A percentile compares a stretch with the other conserved stretches of the same genome.
These are phyloP conservation scores for Rhea americana DNA, from an alignment of 2,113 vertebrate genomes.

Conservation along the genomic window DNA sequence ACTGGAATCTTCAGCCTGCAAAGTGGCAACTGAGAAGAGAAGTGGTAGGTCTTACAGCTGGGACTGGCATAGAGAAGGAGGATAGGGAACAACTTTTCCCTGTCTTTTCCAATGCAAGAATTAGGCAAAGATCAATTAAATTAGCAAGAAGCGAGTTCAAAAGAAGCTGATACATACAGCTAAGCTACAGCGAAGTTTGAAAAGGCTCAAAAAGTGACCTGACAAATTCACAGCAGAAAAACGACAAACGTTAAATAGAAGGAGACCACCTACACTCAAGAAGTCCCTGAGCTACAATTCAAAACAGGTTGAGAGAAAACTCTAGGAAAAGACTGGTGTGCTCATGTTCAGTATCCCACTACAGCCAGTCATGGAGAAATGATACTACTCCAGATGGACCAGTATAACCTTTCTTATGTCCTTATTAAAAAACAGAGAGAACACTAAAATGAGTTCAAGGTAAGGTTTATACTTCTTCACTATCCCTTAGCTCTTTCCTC, in stretches of 20 bases:
- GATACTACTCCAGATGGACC: background rate
- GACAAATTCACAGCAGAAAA: background rate
- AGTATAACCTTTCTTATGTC: background rate
- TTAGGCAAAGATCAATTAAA: background rate
- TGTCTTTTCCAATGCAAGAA: rapidly evolving
- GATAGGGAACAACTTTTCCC: background rate
- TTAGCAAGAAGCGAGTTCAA: background rate
- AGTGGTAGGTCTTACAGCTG: background rate
- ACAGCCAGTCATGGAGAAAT: background rate
- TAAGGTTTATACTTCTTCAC: background rate
- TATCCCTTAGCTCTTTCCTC: background rate
- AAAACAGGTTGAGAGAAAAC: background rate
- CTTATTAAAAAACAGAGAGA: background rate
- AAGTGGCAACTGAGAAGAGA: background rate
- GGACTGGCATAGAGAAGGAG: background rate
- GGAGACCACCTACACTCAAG: background rate
- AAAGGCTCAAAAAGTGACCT: background rate
- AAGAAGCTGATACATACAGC: background rate
- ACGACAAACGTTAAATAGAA: background rate
- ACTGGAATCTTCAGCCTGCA: background rate
- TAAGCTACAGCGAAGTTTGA: background rate
- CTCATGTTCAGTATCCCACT: background rate
- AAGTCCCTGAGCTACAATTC: background rate
- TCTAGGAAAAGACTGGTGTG: background rate
- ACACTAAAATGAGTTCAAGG: background rate